Percentiles rank a stretch among this genome's conserved stretches.
phyloP scores from a whole-genome alignment of 2,113 vertebrate species.

The Rostratula benghalensis region DNA sequence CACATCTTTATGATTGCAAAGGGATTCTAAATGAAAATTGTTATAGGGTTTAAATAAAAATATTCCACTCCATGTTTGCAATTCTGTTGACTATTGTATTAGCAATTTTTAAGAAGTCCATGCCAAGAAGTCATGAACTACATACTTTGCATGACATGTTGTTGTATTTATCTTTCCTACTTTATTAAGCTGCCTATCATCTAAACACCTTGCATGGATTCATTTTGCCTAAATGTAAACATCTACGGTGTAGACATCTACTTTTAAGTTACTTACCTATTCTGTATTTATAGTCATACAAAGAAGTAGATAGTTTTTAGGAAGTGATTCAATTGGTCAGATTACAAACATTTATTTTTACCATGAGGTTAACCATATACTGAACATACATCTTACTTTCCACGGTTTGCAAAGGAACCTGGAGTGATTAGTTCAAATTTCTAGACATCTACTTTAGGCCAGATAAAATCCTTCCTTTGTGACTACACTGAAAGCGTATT shows the following conservation, averaged over 20 bases:
- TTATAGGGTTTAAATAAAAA: background rate
- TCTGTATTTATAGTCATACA: background rate
- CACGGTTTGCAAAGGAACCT: background rate
- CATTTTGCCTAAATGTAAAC: background rate
- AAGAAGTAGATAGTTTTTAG: background rate
- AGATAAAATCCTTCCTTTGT: background rate
- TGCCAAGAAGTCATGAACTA: slow-evolving; percentile 11
- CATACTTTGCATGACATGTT: background rate
- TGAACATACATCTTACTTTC: background rate
- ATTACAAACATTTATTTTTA: background rate
- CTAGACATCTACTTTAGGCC: background rate
- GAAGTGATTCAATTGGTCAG: background rate
- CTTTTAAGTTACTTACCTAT: background rate
- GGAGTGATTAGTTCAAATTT: background rate
- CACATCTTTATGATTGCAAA: background rate
- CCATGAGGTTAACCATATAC: background rate
- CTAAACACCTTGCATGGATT: background rate
- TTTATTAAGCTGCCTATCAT: slow-evolving; percentile 21
- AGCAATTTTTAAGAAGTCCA: background rate
- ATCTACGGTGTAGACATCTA: background rate
- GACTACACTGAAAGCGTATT: background rate
- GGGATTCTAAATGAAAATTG: background rate
- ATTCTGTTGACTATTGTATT: background rate
- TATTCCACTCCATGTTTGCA: background rate
- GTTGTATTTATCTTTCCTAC: slow-evolving; percentile 46